A percentile compares a stretch with the other conserved stretches of the same genome.
phyloP scores from a whole-genome alignment of 2,113 vertebrate genomes.

The Notarius lentiginosus region DNA sequence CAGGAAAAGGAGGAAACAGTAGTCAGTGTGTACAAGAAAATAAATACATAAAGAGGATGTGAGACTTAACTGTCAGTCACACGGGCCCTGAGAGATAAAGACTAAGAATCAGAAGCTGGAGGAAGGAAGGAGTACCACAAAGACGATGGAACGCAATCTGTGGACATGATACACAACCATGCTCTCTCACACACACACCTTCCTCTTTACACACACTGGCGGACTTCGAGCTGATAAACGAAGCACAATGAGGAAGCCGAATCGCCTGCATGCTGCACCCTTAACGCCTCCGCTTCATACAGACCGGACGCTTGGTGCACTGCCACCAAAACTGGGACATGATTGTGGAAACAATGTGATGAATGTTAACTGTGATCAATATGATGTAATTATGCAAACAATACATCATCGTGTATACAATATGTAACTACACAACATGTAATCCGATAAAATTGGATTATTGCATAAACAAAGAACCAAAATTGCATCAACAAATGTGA shows the following conservation, averaged over 20 bases:
- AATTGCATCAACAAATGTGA: too few relatives aligned
- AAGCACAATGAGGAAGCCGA: constrained; percentile 36
- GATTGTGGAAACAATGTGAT: background rate
- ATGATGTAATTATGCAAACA: background rate
- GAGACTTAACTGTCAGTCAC: constrained; percentile 25
- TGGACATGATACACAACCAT: background rate
- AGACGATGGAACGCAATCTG: background rate
- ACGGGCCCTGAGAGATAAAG: constrained; percentile 14
- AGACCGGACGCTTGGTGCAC: background rate
- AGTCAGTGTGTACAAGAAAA: constrained; percentile 3
- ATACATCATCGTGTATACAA: background rate
- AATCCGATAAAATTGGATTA: too few relatives aligned
- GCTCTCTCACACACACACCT: background rate
- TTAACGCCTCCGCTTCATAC: background rate
- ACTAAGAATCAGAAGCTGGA: constrained; percentile 15
- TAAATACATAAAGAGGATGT: background rate
- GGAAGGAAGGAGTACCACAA: background rate
- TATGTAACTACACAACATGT: background rate
- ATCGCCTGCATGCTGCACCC: background rate
- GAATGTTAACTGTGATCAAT: too few relatives aligned
- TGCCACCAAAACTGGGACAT: background rate
- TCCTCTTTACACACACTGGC: constrained; percentile 29
- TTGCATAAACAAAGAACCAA: too few relatives aligned
- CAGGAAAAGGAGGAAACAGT: constrained; percentile 49
- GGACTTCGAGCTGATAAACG: constrained; percentile 27